Conservation (phyloP, 2,113 vertebrate species). For the Corydoras maculifer region DNA sequence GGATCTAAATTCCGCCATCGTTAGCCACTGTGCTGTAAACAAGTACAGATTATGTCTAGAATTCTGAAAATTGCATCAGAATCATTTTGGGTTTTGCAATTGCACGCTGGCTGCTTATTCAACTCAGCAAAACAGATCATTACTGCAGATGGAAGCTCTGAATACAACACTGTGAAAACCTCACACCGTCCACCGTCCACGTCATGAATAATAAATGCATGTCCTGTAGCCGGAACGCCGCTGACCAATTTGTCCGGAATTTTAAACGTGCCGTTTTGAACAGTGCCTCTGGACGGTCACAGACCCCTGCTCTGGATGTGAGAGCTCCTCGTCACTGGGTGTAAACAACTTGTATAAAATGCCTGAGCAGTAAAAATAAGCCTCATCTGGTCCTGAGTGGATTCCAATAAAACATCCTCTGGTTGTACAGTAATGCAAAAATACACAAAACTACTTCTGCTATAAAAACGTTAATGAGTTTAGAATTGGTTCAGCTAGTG, state of each 20-base stretch:
- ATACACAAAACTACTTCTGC: conserved; percentile 8
- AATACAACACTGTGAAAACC: neutral
- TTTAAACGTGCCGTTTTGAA: neutral
- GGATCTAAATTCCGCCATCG: no score
- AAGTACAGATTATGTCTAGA: no score
- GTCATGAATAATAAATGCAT: neutral
- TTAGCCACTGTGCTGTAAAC: no score
- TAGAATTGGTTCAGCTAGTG: conserved; percentile 28
- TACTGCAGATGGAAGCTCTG: neutral
- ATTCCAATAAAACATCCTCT: conserved; percentile 9
- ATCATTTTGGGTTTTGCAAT: neutral
- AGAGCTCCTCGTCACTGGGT: conserved; percentile 6
- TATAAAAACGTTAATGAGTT: conserved; percentile 18
- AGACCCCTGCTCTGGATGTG: conserved; percentile 3
- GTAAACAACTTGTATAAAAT: conserved; percentile 21
- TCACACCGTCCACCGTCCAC: neutral
- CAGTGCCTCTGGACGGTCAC: conserved; percentile 16
- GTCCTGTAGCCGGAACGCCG: conserved; percentile 1
- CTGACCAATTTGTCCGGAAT: conserved; percentile 9
- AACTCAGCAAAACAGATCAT: no score
- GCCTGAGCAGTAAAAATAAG: neutral
- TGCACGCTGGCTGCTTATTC: no score
- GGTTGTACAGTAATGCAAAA: conserved; percentile 9
- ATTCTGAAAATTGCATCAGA: conserved; percentile 11
- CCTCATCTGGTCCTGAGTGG: neutral